A percentile compares a stretch with the other conserved stretches of the same genome.
These are phyloP conservation scores for Mamestra brassicae DNA, from an alignment of 2,888 invertebrate genomes.

Conservation along the genomic window DNA sequence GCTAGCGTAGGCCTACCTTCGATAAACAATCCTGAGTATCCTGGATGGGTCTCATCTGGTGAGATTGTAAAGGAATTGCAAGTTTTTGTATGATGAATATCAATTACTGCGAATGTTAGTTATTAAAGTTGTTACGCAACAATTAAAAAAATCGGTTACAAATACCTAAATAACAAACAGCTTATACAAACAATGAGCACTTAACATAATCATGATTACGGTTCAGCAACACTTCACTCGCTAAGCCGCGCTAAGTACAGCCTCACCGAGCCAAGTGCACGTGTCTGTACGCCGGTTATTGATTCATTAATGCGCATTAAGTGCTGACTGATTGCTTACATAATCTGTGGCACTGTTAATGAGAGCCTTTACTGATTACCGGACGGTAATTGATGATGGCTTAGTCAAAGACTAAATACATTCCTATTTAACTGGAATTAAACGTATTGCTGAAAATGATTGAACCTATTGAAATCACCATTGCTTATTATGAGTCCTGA, in stretches of 20 bases:
- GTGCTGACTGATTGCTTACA: constrained; percentile 43
- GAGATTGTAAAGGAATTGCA: background rate
- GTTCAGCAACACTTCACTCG: constrained; percentile 21
- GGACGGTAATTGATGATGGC: constrained; percentile 7
- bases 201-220: constrained; percentile 1
- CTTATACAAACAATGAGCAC: constrained; percentile 9
- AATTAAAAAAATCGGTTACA: no score
- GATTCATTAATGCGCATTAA: constrained; percentile 49
- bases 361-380: constrained; percentile 18
- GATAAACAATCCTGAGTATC: no score
- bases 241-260: background rate
- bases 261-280: background rate
- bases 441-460: no score
- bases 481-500: no score
- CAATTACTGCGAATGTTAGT: background rate
- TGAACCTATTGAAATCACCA: no score
- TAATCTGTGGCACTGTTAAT: constrained; percentile 36
- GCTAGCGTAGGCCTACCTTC: no score
- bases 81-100: background rate
- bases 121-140: background rate
- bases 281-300: constrained; percentile 12
- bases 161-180: background rate
- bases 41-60: background rate
- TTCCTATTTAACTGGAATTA: no score
- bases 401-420: no score